These are phyloP conservation scores for Tanytarsus gracilentus DNA, from an alignment of 2,888 invertebrate genomes.

Conservation along the genomic window DNA sequence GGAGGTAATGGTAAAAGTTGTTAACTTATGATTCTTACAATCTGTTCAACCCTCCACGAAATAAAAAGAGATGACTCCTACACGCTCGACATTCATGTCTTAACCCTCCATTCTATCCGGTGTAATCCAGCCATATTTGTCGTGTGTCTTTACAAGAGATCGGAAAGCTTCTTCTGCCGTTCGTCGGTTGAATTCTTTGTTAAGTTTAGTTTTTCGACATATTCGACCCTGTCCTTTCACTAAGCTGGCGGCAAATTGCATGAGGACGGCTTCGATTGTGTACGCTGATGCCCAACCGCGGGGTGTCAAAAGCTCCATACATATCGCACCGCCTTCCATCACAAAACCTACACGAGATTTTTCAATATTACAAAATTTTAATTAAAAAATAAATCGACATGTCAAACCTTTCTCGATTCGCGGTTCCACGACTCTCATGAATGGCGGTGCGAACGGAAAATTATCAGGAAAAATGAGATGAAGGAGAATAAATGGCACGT, in stretches of 20 bases:
- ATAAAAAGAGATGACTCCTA: too few relatives aligned
- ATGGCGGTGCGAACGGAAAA: slow-evolving; percentile 82
- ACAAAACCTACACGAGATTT: slow-evolving; percentile 59
- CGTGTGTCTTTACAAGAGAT: slow-evolving; percentile 79
- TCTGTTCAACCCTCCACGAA: too few relatives aligned
- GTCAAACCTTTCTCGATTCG: slow-evolving; percentile 52
- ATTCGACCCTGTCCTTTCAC: slow-evolving; percentile 81
- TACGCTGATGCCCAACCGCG: slow-evolving; percentile 75
- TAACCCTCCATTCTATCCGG: slow-evolving; percentile 79
- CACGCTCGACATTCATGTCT: too few relatives aligned
- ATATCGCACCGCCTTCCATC: slow-evolving; percentile 85
- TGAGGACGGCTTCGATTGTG: slow-evolving; percentile 77
- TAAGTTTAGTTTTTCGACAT: slow-evolving; percentile 65
- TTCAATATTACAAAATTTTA: too few relatives aligned
- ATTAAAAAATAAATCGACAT: slow-evolving; percentile 41
- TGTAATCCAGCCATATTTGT: slow-evolving; percentile 87
- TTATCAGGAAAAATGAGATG: slow-evolving; percentile 79
- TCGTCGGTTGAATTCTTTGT: slow-evolving; percentile 66
- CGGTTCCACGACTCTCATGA: slow-evolving; percentile 66
- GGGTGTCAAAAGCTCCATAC: slow-evolving; percentile 79
- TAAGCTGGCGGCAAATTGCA: slow-evolving; percentile 81
- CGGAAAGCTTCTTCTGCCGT: slow-evolving; percentile 84
- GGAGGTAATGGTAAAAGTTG: too few relatives aligned
- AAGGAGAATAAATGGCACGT: slow-evolving; percentile 63
- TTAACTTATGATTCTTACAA: too few relatives aligned